Evolutionary conservation across 1,140 invertebrate species (phyloP).

Genomic region (Drosophila tristis): DNA sequence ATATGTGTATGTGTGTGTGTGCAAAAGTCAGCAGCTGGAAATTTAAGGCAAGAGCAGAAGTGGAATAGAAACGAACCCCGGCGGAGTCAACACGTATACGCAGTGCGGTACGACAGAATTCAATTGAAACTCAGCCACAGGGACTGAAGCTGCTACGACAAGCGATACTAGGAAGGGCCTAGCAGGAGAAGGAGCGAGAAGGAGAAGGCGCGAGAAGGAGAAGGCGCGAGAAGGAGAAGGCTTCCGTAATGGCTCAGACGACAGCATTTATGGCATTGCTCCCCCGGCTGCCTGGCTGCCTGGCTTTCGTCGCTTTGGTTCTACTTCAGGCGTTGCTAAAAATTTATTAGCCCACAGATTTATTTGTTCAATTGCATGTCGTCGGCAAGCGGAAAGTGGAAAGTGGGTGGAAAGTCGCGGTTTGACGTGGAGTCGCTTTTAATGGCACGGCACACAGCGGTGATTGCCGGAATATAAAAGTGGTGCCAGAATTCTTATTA

Average conservation of each 20-base stretch:
- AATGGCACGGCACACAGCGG: neutral
- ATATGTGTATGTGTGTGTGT: constrained; percentile 36
- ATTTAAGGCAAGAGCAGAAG: constrained; percentile 19
- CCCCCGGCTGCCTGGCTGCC: neutral
- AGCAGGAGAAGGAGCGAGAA: no score
- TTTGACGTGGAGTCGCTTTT: constrained; percentile 4
- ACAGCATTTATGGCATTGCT: constrained; percentile 58
- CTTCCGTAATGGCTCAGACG: constrained; percentile 55
- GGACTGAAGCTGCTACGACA: constrained; percentile 9
- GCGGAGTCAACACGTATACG: constrained; percentile 56
- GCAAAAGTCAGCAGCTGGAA: constrained; percentile 15
- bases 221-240: neutral
- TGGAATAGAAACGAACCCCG: neutral
- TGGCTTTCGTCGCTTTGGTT: constrained; percentile 10
- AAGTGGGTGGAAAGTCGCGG: constrained; percentile 15
- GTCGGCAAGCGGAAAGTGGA: neutral
- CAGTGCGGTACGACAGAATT: constrained; percentile 22
- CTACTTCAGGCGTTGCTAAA: constrained; percentile 28
- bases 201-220: no score
- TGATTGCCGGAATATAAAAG: no score
- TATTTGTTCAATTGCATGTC: constrained; percentile 71
- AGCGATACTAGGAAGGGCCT: constrained; percentile 1
- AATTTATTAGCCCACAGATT: constrained; percentile 75
- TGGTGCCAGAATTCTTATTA: no score
- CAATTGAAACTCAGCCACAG: constrained; percentile 46